phyloP scores from a whole-genome alignment of 92 coral and sea anemone species.

The Palythoa grandiflora region DNA sequence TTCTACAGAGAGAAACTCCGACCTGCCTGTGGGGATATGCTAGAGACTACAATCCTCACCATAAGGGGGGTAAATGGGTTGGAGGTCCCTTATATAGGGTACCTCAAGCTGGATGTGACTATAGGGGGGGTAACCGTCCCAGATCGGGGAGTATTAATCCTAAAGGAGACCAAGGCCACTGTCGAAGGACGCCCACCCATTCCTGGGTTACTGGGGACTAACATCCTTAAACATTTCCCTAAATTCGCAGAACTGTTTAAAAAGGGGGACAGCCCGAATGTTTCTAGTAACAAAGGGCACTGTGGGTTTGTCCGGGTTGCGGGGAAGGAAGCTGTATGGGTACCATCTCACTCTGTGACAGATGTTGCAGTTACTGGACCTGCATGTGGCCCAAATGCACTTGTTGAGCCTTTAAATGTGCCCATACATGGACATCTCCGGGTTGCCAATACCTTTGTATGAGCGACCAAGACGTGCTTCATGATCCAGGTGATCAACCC shows the following conservation, averaged over 20 bases:
- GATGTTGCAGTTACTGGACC: conserved; percentile 55
- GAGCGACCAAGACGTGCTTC: conserved; percentile 62
- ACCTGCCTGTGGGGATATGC: conserved; percentile 41
- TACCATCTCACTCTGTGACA: conserved; percentile 52
- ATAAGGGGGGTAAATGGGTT: conserved; percentile 70
- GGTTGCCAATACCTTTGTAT: conserved; percentile 50
- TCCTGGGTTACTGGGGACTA: conserved; percentile 70
- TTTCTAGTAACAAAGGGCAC: not conserved
- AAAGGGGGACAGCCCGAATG: not conserved
- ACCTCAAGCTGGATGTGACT: conserved; percentile 57
- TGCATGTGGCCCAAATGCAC: conserved; percentile 49
- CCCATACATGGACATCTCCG: conserved; percentile 51
- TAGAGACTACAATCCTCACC: conserved; percentile 31
- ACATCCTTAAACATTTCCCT: conserved; percentile 66
- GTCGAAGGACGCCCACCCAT: conserved; percentile 21
- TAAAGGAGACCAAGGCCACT: conserved; percentile 47
- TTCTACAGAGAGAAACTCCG: conserved; percentile 56
- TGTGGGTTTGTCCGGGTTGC: conserved; percentile 63
- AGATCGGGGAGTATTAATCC: conserved; percentile 59
- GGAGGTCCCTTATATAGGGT: conserved; percentile 73
- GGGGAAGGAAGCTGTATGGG: conserved; percentile 47
- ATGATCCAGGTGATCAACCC: conserved; percentile 61
- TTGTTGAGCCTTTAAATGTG: conserved; percentile 61
- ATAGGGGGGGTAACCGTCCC: conserved; percentile 61
- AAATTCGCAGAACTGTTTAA: conserved; percentile 49